phyloP scores from a whole-genome alignment of 2,113 vertebrate genomes.

The Solenodon paradoxus region DNA sequence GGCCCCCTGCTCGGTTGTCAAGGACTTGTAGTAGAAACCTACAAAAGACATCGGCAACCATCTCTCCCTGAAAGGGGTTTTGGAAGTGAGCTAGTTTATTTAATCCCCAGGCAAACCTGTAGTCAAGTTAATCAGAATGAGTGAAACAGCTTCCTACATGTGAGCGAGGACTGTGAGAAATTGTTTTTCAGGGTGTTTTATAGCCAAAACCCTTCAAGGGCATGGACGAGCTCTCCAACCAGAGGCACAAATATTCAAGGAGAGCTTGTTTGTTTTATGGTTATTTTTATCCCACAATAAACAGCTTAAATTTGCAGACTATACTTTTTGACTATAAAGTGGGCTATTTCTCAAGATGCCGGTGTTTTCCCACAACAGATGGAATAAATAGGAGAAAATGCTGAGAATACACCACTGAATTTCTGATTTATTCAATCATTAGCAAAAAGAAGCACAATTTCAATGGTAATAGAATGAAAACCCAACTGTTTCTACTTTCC shows the following conservation, averaged over 20 bases:
- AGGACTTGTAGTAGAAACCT: neutral
- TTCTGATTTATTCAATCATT: conserved; percentile 83
- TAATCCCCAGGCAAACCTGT: conserved; percentile 61
- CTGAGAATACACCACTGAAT: conserved; percentile 73
- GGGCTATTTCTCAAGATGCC: conserved; percentile 76
- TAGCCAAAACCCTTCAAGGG: conserved; percentile 47
- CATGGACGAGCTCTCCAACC: conserved; percentile 38
- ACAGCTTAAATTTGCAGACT: conserved; percentile 69
- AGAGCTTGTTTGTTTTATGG: conserved; percentile 69
- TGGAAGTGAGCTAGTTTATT: conserved; percentile 38
- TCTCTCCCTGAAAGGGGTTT: conserved; percentile 17
- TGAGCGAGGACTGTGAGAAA: conserved; percentile 10
- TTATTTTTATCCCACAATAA: conserved; percentile 72
- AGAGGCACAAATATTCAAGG: conserved; percentile 54
- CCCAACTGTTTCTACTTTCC: conserved; percentile 76
- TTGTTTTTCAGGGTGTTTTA: conserved; percentile 53
- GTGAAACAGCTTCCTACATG: conserved; percentile 44
- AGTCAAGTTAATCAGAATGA: conserved; percentile 44
- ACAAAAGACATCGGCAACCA: neutral
- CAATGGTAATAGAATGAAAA: conserved; percentile 80
- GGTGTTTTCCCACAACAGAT: conserved; percentile 66
- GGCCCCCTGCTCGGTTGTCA: neutral
- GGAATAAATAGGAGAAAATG: conserved; percentile 73
- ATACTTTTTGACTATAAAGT: conserved; percentile 68
- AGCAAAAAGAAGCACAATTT: conserved; percentile 76